Percentiles rank a stretch among this genome's conserved stretches.
phyloP scores from a whole-genome alignment of 2,797 vertebrate species.

The Aulostomus chinensis region DNA sequence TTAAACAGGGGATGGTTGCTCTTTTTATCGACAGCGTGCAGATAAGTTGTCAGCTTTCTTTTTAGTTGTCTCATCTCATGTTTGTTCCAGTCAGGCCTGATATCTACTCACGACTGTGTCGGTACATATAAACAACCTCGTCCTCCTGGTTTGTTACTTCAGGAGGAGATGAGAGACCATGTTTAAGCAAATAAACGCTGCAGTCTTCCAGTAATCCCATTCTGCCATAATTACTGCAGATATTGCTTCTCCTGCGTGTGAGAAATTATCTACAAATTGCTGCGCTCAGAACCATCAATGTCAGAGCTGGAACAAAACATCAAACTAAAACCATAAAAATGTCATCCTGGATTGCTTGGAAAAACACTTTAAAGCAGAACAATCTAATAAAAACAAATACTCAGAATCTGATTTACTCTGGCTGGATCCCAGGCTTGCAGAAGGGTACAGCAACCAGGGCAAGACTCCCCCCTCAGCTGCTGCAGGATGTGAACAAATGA shows the following conservation, averaged over 20 bases:
- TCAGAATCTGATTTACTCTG: slow-evolving; percentile 19
- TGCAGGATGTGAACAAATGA: slow-evolving; percentile 36
- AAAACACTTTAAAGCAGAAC: slow-evolving; percentile 8
- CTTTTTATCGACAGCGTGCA: slow-evolving; percentile 9
- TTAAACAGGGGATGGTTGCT: slow-evolving; percentile 15
- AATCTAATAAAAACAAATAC: slow-evolving; percentile 14
- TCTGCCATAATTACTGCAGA: slow-evolving; percentile 16
- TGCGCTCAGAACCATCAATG: background rate
- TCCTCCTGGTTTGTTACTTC: slow-evolving; percentile 21
- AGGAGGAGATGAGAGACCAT: slow-evolving; percentile 1
- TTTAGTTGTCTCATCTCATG: background rate
- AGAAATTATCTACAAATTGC: slow-evolving; percentile 22
- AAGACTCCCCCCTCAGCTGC: slow-evolving; percentile 39
- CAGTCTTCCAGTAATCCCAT: slow-evolving; percentile 34
- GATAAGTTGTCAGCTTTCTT: background rate
- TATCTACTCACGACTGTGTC: slow-evolving; percentile 21
- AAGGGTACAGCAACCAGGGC: slow-evolving; percentile 10
- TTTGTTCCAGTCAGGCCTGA: slow-evolving; percentile 19
- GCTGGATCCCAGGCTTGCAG: slow-evolving; percentile 24
- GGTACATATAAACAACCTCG: background rate
- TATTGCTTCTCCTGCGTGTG: slow-evolving; percentile 6
- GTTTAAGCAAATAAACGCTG: slow-evolving; percentile 14
- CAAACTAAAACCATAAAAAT: background rate
- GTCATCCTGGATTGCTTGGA: background rate
- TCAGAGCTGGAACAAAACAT: slow-evolving; percentile 4